Conservation (phyloP, 1,140 invertebrate species). For the Hypothenemus hampei region DNA sequence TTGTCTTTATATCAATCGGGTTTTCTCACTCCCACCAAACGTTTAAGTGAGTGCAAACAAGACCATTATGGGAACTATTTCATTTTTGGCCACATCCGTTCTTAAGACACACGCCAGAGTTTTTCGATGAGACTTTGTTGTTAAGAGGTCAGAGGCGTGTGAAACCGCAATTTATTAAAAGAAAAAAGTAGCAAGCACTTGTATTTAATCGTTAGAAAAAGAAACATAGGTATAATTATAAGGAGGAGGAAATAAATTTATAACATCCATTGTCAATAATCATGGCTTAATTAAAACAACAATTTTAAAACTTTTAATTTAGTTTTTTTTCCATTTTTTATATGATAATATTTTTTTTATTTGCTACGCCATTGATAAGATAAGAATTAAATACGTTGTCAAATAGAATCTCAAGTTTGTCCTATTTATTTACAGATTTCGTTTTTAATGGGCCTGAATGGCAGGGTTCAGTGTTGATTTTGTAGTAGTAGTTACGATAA, state of each 20-base stretch:
- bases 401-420: neutral
- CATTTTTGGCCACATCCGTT: slow-evolving; percentile 29
- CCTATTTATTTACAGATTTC: slow-evolving; percentile 8
- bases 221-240: too few relatives aligned
- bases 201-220: too few relatives aligned
- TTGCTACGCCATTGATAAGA: neutral
- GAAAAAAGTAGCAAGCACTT: too few relatives aligned
- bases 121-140: neutral
- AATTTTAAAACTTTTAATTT: too few relatives aligned
- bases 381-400: neutral
- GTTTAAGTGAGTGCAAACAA: slow-evolving; percentile 29
- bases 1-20: slow-evolving; percentile 11
- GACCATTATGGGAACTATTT: slow-evolving; percentile 28
- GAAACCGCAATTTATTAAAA: neutral
- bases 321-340: too few relatives aligned
- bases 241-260: too few relatives aligned
- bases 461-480: slow-evolving; percentile 1
- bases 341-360: too few relatives aligned
- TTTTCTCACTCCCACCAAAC: slow-evolving; percentile 23
- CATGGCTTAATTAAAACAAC: too few relatives aligned
- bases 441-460: slow-evolving; percentile 7
- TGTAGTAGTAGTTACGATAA: slow-evolving; percentile 7
- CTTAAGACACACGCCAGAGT: slow-evolving; percentile 22
- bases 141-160: slow-evolving; percentile 4
- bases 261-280: too few relatives aligned